Conservation (phyloP, 2,113 vertebrate genomes). For the Symphodus melops region DNA sequence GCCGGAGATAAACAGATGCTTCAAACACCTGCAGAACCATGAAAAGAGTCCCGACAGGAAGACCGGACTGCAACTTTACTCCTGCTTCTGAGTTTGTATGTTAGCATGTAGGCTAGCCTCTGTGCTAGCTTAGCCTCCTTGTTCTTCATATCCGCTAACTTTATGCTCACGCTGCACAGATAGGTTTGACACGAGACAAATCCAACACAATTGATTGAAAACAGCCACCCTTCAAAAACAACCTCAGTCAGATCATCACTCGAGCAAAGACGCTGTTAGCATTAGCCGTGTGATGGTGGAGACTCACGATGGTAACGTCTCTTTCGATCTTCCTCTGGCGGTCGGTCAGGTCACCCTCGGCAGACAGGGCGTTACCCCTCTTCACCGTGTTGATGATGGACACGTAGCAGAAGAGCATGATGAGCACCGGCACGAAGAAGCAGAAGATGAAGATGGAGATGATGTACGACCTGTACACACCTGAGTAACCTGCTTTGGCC, state of each 20-base stretch:
- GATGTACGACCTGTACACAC: slow-evolving; percentile 83
- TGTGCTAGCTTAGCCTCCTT: too few species aligned
- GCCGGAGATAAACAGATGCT: slow-evolving; percentile 2
- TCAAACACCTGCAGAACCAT: too few species aligned
- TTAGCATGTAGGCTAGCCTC: too few species aligned
- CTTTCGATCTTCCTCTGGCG: slow-evolving; percentile 85
- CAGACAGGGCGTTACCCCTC: slow-evolving; percentile 79
- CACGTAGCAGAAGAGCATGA: slow-evolving; percentile 84
- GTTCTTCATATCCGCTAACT: too few species aligned
- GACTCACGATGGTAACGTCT: slow-evolving; percentile 82
- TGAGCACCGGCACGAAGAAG: slow-evolving; percentile 82
- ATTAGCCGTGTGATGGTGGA: not conserved
- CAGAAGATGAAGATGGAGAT: slow-evolving; percentile 83
- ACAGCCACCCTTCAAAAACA: too few species aligned
- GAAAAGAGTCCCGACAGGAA: too few species aligned
- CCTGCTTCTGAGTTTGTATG: too few species aligned
- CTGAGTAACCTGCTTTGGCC: slow-evolving; percentile 86
- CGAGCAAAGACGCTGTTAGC: not conserved
- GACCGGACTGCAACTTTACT: too few species aligned
- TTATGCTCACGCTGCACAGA: too few species aligned
- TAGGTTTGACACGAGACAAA: too few species aligned
- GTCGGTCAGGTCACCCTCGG: slow-evolving; percentile 79
- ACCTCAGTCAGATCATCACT: too few species aligned
- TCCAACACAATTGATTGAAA: too few species aligned
- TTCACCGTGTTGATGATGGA: slow-evolving; percentile 88